These are phyloP conservation scores for Phyllostomus discolor DNA, from an alignment of 2,113 vertebrate genomes.

Conservation along the genomic window DNA sequence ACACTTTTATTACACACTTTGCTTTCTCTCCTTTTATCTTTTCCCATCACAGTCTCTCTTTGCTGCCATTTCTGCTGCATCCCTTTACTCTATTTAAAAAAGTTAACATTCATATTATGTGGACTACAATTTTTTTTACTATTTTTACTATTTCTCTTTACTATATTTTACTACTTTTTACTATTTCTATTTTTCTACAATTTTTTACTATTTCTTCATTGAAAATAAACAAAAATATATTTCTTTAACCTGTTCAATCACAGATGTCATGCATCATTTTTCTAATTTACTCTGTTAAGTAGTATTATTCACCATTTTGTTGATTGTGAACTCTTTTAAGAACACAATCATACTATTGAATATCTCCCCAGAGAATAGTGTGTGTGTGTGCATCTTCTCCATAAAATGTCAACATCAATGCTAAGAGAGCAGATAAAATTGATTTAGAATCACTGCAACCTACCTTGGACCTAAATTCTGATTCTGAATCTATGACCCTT, in stretches of 20 bases:
- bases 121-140: not conserved
- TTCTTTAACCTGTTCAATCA: not conserved
- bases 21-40: not conserved
- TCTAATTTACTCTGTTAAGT: not conserved
- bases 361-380: too few species aligned
- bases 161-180: too few species aligned
- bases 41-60: not conserved
- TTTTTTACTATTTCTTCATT: not conserved
- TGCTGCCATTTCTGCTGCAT: not conserved
- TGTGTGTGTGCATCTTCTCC: too few species aligned
- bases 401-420: not conserved
- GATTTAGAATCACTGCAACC: not conserved
- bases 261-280: not conserved
- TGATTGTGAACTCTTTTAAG: not conserved
- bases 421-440: not conserved
- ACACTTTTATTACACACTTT: not conserved
- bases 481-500: not conserved
- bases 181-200: too few species aligned
- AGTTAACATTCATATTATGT: not conserved
- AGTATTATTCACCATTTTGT: not conserved
- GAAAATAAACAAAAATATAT: not conserved
- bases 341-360: not conserved
- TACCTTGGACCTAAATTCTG: not conserved
- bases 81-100: not conserved
- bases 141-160: not conserved